Percentiles rank a stretch among this genome's conserved stretches.
These are phyloP conservation scores for Philopotamus ludificatus DNA, from an alignment of 1,140 invertebrate species.

Conservation along the genomic window DNA sequence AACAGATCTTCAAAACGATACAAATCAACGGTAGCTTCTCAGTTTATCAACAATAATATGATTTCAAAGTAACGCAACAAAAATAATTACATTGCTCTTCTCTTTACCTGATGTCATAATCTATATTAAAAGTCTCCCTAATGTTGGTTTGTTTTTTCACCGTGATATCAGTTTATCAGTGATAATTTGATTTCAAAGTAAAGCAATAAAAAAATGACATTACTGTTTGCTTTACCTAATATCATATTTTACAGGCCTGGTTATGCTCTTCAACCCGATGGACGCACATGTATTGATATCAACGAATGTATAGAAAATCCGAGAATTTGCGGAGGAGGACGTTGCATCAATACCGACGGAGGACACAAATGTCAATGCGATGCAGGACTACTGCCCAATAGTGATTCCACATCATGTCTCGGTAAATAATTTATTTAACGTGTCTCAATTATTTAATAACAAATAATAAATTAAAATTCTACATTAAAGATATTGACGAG, in stretches of 20 bases:
- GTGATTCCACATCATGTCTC: constrained; percentile 66
- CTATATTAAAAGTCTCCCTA: no score
- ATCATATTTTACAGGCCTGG: constrained; percentile 49
- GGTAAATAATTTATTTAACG: constrained; percentile 42
- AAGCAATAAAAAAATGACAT: constrained; percentile 34
- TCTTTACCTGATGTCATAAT: no score
- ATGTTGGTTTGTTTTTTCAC: no score
- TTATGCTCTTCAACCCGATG: constrained; percentile 61
- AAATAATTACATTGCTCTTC: no score
- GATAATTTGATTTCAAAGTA: constrained; percentile 45
- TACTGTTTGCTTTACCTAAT: background rate
- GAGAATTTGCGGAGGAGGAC: constrained; percentile 66
- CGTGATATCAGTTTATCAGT: no score
- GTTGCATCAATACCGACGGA: constrained; percentile 70
- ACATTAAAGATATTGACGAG: constrained; percentile 72
- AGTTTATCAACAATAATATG: no score
- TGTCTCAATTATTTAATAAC: background rate
- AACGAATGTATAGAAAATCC: constrained; percentile 63
- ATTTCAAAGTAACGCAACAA: no score
- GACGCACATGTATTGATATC: constrained; percentile 61
- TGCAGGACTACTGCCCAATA: constrained; percentile 64
- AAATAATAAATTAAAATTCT: background rate
- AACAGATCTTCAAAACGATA: no score
- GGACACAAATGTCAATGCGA: constrained; percentile 75
- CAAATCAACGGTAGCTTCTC: no score